phyloP scores from a whole-genome alignment of 2,888 invertebrate genomes.

The Ferdinandea cuprea region DNA sequence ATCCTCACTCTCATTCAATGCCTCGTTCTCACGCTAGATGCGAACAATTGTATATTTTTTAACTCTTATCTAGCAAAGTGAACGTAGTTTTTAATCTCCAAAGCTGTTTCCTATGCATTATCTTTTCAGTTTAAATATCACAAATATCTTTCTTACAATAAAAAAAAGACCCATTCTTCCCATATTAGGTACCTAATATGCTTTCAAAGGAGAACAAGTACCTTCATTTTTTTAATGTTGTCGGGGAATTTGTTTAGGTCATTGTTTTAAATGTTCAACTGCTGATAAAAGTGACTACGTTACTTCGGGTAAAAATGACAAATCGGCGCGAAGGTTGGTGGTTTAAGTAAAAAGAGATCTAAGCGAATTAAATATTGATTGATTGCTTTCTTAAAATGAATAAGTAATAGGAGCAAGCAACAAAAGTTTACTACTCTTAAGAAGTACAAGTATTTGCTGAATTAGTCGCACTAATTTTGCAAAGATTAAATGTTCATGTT shows the following conservation, averaged over 20 bases:
- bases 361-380: conserved; percentile 1
- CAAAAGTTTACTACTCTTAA: too few relatives aligned
- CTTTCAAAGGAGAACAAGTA: too few relatives aligned
- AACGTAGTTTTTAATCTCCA: neutral
- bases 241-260: neutral
- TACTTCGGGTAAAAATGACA: neutral
- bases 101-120: too few relatives aligned
- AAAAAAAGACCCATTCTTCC: neutral
- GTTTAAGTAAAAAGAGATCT: neutral
- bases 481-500: too few relatives aligned
- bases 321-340: neutral
- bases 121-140: neutral
- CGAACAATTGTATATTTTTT: conserved; percentile 28
- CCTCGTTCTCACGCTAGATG: neutral
- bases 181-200: neutral
- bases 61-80: conserved; percentile 5
- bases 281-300: neutral
- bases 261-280: conserved; percentile 2
- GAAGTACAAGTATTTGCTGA: too few relatives aligned
- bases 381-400: neutral
- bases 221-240: neutral
- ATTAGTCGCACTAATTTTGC: too few relatives aligned
- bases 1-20: neutral
- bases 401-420: too few relatives aligned
- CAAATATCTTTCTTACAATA: neutral